phyloP scores from a whole-genome alignment of 1,140 invertebrate species.

The Maniola jurtina region DNA sequence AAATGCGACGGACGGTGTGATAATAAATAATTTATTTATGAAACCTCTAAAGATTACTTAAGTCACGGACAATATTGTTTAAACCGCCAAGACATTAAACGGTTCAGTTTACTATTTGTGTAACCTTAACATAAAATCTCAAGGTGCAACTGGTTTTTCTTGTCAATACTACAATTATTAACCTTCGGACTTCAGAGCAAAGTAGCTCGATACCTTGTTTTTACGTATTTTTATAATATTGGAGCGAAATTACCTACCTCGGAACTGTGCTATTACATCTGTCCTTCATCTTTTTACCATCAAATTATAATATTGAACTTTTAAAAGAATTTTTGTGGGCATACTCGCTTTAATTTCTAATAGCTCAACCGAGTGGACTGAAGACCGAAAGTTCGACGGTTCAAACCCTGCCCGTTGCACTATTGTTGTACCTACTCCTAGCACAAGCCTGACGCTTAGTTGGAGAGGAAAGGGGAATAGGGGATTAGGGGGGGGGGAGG shows the following conservation, averaged over 20 bases:
- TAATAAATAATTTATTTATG: not conserved
- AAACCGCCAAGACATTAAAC: constrained; percentile 5
- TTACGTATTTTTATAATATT: not conserved
- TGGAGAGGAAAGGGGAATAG: too few relatives aligned
- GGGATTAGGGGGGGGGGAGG: too few relatives aligned
- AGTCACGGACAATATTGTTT: not conserved
- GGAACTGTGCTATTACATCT: not conserved
- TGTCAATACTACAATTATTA: constrained; percentile 4
- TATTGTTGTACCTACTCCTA: too few relatives aligned
- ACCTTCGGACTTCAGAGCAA: not conserved
- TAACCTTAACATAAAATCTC: constrained; percentile 20
- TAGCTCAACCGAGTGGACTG: too few relatives aligned
- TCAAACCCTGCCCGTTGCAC: too few relatives aligned
- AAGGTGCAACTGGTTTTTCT: constrained; percentile 14
- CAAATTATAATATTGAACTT: too few relatives aligned
- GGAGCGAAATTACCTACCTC: not conserved
- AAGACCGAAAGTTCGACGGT: too few relatives aligned
- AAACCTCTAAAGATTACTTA: constrained; percentile 6
- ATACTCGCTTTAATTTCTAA: too few relatives aligned
- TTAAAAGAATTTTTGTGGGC: too few relatives aligned
- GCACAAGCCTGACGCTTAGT: too few relatives aligned
- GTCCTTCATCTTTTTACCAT: too few relatives aligned
- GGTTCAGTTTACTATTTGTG: constrained; percentile 9
- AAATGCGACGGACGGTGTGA: not conserved
- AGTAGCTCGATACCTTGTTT: not conserved